A percentile compares a stretch with the other conserved stretches of the same genome.
Evolutionary conservation across 2,797 vertebrate genomes (phyloP).

Genomic region (Galago senegalensis): DNA sequence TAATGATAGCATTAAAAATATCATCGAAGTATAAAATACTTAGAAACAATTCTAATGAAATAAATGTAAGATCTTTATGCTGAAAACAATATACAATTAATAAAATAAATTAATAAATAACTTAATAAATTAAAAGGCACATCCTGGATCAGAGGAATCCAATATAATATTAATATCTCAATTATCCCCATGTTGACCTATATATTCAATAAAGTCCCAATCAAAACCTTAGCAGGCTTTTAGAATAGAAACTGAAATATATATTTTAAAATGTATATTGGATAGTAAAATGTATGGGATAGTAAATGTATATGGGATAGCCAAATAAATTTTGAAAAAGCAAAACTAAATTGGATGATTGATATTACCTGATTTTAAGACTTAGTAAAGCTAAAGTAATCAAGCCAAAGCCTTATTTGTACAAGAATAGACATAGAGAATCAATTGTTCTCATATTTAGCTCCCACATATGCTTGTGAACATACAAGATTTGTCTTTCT

Average conservation of each 20-base stretch:
- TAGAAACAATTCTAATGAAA: not conserved
- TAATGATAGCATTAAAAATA: not conserved
- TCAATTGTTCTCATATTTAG: not conserved
- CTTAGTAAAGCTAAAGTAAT: not conserved
- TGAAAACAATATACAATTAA: constrained; percentile 1
- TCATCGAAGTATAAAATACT: constrained; percentile 2
- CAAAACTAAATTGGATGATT: constrained; percentile 26
- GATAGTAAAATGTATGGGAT: not conserved
- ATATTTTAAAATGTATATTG: not conserved
- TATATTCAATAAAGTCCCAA: not conserved
- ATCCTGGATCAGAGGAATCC: not conserved
- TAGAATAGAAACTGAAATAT: not conserved
- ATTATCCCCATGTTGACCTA: not conserved
- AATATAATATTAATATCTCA: not conserved
- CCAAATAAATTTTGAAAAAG: not conserved
- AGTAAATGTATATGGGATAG: not conserved
- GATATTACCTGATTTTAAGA: constrained; percentile 9
- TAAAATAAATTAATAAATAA: not conserved
- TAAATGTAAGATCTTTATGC: not conserved
- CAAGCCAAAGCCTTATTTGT: not conserved
- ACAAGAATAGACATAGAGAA: not conserved
- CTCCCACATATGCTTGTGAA: not conserved
- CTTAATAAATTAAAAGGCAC: not conserved
- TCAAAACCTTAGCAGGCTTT: not conserved
- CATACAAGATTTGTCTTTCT: not conserved